These are phyloP conservation scores for Carapus acus DNA, from an alignment of 2,797 vertebrate species.

Conservation along the genomic window DNA sequence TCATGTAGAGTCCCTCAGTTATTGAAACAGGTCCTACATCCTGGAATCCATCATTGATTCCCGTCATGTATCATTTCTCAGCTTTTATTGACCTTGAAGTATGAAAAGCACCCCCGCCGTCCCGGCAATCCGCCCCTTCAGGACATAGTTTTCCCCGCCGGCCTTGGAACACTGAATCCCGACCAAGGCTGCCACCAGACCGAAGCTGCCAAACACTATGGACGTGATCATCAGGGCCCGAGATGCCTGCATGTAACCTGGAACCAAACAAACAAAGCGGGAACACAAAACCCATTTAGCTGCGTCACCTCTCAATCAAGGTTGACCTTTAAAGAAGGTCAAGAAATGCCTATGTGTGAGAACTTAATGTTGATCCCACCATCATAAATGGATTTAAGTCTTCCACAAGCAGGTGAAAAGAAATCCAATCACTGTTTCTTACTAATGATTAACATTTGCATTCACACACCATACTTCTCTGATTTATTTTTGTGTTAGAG, in stretches of 20 bases:
- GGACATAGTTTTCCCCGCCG: constrained; percentile 64
- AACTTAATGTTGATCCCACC: too few relatives aligned
- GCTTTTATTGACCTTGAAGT: constrained; percentile 73
- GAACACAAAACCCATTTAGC: not conserved
- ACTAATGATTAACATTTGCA: too few relatives aligned
- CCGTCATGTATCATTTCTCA: not conserved
- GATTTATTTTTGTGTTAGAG: too few relatives aligned
- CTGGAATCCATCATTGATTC: too few relatives aligned
- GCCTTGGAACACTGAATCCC: constrained; percentile 82
- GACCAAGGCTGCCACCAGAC: constrained; percentile 66
- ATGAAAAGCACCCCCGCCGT: constrained; percentile 73
- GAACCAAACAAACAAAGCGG: not conserved
- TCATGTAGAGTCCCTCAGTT: constrained; percentile 14
- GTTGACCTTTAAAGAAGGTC: not conserved
- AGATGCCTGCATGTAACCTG: constrained; percentile 86
- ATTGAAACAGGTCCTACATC: not conserved
- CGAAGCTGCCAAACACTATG: constrained; percentile 74
- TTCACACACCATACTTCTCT: too few relatives aligned
- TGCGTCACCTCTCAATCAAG: not conserved
- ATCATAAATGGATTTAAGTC: too few relatives aligned
- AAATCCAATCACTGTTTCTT: too few relatives aligned
- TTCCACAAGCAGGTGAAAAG: too few relatives aligned
- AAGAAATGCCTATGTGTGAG: too few relatives aligned
- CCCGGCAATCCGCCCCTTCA: constrained; percentile 78
- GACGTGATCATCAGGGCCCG: constrained; percentile 83